These are phyloP conservation scores for Scrobipalpa atriplicella DNA, from an alignment of 2,888 invertebrate genomes.

Conservation along the genomic window DNA sequence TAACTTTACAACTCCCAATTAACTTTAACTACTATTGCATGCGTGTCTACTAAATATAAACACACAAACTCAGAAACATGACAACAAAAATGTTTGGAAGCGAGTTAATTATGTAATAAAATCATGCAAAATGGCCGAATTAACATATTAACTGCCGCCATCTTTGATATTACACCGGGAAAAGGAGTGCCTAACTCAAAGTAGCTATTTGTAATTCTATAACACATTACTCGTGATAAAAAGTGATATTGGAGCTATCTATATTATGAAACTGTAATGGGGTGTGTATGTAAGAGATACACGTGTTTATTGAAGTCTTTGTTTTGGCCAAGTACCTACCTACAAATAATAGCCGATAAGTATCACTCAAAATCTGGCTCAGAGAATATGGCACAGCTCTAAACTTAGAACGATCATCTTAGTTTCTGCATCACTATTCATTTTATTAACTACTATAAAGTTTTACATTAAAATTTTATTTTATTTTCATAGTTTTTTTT, in stretches of 20 bases:
- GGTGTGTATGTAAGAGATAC: background rate
- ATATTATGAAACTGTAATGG: background rate
- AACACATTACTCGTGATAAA: background rate
- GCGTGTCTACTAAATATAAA: background rate
- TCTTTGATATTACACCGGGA: background rate
- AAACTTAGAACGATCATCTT: no score
- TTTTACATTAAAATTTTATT: no score
- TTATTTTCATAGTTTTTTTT: no score
- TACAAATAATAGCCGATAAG: no score
- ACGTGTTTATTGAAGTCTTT: no score
- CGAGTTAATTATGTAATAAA: slow-evolving; percentile 11
- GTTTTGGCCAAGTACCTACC: no score
- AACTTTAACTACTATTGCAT: background rate
- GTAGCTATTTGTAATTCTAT: background rate
- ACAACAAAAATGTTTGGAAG: background rate
- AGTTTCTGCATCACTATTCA: no score
- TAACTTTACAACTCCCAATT: background rate
- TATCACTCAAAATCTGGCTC: no score
- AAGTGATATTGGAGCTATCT: background rate
- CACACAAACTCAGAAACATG: background rate
- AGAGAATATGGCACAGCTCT: no score
- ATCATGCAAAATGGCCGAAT: slow-evolving; percentile 4
- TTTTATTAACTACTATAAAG: no score
- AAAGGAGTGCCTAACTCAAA: slow-evolving; percentile 1
- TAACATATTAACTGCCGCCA: slow-evolving; percentile 1